Percentiles rank a stretch among this genome's conserved stretches.
Conservation (phyloP, 2,888 invertebrate genomes). For the Bombylius discolor region DNA sequence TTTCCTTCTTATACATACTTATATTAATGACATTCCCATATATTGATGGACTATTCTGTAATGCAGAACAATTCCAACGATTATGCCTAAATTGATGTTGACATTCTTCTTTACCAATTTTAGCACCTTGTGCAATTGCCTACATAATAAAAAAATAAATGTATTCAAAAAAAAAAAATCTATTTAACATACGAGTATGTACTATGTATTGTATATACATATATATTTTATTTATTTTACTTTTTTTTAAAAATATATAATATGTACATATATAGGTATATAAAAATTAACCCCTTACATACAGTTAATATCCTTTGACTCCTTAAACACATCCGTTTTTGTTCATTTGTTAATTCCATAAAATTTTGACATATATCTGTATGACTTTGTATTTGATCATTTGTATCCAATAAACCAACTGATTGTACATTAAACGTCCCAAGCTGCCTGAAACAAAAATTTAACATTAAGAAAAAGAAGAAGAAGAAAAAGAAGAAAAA, state of each 20-base stretch:
- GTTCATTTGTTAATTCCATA: conserved; percentile 14
- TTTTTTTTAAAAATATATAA: too few species aligned
- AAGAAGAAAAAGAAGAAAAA: too few species aligned
- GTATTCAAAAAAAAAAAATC: too few species aligned
- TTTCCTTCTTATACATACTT: conserved; percentile 48
- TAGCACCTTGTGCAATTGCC: conserved; percentile 69
- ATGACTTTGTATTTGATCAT: conserved; percentile 9
- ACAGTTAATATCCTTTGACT: conserved; percentile 14
- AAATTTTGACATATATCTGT: conserved; percentile 15
- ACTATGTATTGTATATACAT: background rate
- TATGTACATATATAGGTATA: too few species aligned
- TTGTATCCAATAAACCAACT: conserved; percentile 14
- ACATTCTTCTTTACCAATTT: conserved; percentile 78
- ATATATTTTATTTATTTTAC: too few species aligned
- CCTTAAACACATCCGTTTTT: conserved; percentile 13
- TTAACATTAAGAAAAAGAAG: background rate
- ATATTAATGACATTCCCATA: conserved; percentile 74
- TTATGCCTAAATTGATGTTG: conserved; percentile 77
- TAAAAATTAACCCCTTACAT: background rate
- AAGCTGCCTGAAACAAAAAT: conserved; percentile 13
- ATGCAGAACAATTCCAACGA: conserved; percentile 70
- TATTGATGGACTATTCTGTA: conserved; percentile 47
- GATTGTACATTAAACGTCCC: conserved; percentile 15
- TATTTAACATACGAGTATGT: background rate
- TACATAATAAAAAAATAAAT: conserved; percentile 31